These are phyloP conservation scores for Trogon surrucura DNA, from an alignment of 2,113 vertebrate species.

Conservation along the genomic window DNA sequence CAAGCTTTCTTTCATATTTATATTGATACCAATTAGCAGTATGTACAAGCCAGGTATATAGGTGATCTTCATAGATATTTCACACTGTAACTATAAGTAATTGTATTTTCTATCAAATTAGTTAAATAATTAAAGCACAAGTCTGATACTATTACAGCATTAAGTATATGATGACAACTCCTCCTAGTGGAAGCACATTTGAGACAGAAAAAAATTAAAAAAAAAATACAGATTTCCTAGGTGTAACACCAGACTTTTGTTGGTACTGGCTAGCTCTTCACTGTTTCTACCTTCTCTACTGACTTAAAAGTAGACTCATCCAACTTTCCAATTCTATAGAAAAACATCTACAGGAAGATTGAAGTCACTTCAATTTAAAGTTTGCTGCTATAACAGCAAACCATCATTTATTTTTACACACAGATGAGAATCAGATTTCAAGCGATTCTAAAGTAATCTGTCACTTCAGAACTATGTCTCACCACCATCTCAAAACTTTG, in stretches of 20 bases:
- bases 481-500: not conserved
- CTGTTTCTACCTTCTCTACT: not conserved
- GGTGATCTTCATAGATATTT: not conserved
- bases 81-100: not conserved
- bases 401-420: not conserved
- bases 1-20: not conserved
- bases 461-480: not conserved
- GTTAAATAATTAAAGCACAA: not conserved
- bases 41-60: not conserved
- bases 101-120: not conserved
- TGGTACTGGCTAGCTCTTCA: not conserved
- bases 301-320: not conserved
- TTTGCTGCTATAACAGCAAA: not conserved
- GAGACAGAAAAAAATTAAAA: not conserved
- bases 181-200: slow-evolving; percentile 15
- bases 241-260: not conserved
- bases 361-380: not conserved
- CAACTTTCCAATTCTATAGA: not conserved
- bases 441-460: not conserved
- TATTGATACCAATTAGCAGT: not conserved
- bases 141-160: not conserved
- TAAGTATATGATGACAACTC: not conserved
- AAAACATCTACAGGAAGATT: not conserved
- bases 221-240: not conserved
- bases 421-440: not conserved